Base-by-base conservation (phyloP, 2,797 vertebrate species). In the Gymnothorax javanicus region DNA sequence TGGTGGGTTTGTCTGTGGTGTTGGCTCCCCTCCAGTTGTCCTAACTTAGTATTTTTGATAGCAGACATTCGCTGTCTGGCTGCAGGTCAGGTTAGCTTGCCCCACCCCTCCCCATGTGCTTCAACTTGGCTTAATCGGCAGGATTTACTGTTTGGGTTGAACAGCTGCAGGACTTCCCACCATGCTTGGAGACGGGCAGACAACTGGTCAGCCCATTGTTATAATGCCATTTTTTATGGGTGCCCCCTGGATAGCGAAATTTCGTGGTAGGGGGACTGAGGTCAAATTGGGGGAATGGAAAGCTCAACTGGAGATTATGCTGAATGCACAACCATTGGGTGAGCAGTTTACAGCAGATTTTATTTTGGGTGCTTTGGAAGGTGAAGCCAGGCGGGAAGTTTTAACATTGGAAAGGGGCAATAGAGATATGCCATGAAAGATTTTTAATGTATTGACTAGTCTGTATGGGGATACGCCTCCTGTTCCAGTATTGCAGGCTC, bases 221-320 rank as follows among this genome's bases (percentile, higher is more conserved):
- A 56, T 83, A 54, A 83, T 83, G 81, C 81, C 81, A 83, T 58
- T 83, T n/a, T 83, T 83, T 57, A 58, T 83, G 81, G 81, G 81
- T 3, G 56, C 81, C 20, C 81, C 81, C 12, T 83, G 81, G 81
- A 25, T 83, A 56, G 52, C 8, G 50, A 83, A 83, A 57, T 83
- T 83, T n/a, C 58, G 56, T 20, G 81, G 56, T 3, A 82, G 52
- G 6, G 81, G 81, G 50, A 23, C 81, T 6, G 81, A 58, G 7
- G 81, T 83, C 50, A 83, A 83, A 83, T 83, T 83, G 56, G 81
- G 17, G 50, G 81, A 83, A 83, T 83, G 81, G 81, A 59, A 83
- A 52, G 50, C 81, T 57, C 81, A 83, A 25, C 57, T 83, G 13
- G 50, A 83, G 56, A 25, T 25, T 56, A 83, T 56, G 81, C 12